A percentile compares a stretch with the other conserved stretches of the same genome.
phyloP scores from a whole-genome alignment of 2,888 invertebrate species.

The Morpho helenor region DNA sequence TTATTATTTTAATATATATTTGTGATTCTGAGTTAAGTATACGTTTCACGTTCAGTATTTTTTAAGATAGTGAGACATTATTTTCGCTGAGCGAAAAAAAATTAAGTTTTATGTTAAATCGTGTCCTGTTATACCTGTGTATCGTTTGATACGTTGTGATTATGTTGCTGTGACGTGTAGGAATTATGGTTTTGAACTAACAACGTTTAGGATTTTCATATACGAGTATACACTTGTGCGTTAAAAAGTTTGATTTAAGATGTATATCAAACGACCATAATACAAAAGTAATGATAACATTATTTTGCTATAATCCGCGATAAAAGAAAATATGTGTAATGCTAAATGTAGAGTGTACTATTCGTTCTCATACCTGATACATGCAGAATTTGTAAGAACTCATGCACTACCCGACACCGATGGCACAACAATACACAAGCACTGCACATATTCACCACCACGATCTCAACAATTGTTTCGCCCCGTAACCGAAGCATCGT shows the following conservation, averaged over 20 bases:
- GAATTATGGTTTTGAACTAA: conserved; percentile 32
- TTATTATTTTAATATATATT: neutral
- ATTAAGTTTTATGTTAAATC: conserved; percentile 37
- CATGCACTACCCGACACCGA: too few relatives aligned
- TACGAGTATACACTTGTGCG: neutral
- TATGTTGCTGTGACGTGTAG: conserved; percentile 69
- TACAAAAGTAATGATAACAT: too few relatives aligned
- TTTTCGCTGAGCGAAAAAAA: conserved; percentile 64
- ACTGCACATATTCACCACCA: too few relatives aligned
- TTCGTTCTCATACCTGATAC: too few relatives aligned
- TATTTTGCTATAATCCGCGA: too few relatives aligned
- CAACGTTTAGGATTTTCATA: conserved; percentile 30
- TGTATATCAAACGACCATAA: too few relatives aligned
- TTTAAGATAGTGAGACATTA: conserved; percentile 50
- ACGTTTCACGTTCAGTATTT: conserved; percentile 38
- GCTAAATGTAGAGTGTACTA: too few relatives aligned
- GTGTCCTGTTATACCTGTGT: conserved; percentile 41
- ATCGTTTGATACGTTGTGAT: conserved; percentile 69
- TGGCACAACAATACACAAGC: too few relatives aligned
- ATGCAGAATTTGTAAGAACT: too few relatives aligned
- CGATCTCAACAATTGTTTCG: too few relatives aligned
- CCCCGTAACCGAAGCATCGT: too few relatives aligned
- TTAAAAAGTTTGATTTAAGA: neutral
- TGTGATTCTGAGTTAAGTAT: conserved; percentile 28
- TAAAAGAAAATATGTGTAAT: too few relatives aligned